These are phyloP conservation scores for Oncorhynchus clarkii DNA, from an alignment of 2,113 vertebrate genomes.

Conservation along the genomic window DNA sequence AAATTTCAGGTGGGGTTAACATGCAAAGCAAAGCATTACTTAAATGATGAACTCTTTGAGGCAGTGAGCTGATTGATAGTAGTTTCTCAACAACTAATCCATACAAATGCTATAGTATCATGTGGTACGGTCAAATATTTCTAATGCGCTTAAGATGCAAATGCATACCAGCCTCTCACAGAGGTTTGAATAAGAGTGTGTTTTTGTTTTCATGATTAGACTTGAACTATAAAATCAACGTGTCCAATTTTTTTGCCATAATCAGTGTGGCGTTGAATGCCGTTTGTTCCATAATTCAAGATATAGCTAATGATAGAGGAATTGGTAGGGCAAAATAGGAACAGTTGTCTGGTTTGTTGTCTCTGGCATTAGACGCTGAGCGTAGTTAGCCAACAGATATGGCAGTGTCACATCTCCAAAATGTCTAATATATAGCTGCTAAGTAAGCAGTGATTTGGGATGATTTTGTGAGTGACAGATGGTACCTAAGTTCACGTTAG, in stretches of 20 bases:
- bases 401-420: neutral
- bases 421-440: slow-evolving; percentile 46
- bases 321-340: neutral
- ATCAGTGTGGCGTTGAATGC: neutral
- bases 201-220: neutral
- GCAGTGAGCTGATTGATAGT: slow-evolving; percentile 18
- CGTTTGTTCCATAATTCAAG: neutral
- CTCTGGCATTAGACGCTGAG: neutral
- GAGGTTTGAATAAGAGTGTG: slow-evolving; percentile 21
- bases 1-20: slow-evolving; percentile 53
- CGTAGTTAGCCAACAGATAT: neutral
- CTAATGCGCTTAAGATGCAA: slow-evolving; percentile 60
- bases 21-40: slow-evolving; percentile 63
- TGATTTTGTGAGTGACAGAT: slow-evolving; percentile 58
- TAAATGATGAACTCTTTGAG: slow-evolving; percentile 20
- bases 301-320: neutral
- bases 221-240: neutral
- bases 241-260: neutral
- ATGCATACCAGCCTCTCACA: slow-evolving; percentile 25
- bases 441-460: slow-evolving; percentile 48
- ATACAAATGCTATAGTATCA: slow-evolving; percentile 41
- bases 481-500: slow-evolving; percentile 60
- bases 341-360: neutral
- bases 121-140: slow-evolving; percentile 26
- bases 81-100: slow-evolving; percentile 47